Percentiles rank a stretch among this genome's conserved stretches.
phyloP scores from a whole-genome alignment of 2,113 vertebrate genomes.

The Maccullochella peelii region DNA sequence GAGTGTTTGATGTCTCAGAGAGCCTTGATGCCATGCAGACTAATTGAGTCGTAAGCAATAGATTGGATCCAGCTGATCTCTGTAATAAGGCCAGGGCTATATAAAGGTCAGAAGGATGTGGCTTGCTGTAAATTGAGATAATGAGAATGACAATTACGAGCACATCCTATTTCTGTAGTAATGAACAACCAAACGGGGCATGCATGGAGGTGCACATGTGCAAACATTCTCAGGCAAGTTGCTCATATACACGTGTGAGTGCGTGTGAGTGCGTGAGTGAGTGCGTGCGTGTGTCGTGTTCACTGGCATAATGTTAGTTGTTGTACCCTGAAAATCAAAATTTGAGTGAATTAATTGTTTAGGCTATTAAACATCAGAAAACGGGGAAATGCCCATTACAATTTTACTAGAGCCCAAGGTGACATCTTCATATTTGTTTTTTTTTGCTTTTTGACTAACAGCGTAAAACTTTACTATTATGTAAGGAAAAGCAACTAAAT shows the following conservation, averaged over 20 bases:
- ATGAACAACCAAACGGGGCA: slow-evolving; percentile 29
- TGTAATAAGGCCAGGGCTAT: slow-evolving; percentile 63
- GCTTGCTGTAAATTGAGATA: slow-evolving; percentile 68
- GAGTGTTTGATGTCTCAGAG: slow-evolving; percentile 70
- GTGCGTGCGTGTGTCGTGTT: background rate
- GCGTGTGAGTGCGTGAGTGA: no score
- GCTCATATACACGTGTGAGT: background rate
- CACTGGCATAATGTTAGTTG: background rate
- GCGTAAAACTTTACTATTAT: background rate
- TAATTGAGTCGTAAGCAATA: slow-evolving; percentile 71
- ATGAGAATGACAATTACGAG: slow-evolving; percentile 61
- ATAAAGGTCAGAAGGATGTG: slow-evolving; percentile 76
- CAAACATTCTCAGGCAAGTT: slow-evolving; percentile 30
- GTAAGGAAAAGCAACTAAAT: background rate
- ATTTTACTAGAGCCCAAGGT: background rate
- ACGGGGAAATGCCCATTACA: background rate
- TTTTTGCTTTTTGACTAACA: background rate
- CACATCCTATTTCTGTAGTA: slow-evolving; percentile 62
- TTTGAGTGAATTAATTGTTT: background rate
- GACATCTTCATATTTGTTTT: background rate
- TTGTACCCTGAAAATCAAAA: background rate
- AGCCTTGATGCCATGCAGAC: slow-evolving; percentile 68
- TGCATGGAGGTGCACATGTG: slow-evolving; percentile 10
- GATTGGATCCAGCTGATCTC: slow-evolving; percentile 73
- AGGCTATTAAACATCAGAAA: background rate